These are phyloP conservation scores for Cygnus buccinator DNA, from an alignment of 2,113 vertebrate genomes.

Conservation along the genomic window DNA sequence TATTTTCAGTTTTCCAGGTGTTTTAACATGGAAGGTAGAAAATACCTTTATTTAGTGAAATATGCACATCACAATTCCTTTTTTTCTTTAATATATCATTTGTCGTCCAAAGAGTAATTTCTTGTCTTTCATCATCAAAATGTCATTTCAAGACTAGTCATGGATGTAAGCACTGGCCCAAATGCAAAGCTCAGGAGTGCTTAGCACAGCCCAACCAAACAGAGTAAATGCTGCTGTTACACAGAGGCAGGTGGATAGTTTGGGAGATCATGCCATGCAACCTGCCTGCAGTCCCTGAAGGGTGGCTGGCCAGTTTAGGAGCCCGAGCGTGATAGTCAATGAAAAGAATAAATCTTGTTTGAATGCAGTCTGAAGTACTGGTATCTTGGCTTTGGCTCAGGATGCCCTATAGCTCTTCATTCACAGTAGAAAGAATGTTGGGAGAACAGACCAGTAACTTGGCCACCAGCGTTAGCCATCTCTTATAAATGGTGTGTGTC, in stretches of 20 bases:
- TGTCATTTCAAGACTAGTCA: neutral
- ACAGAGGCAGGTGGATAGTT: neutral
- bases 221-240: neutral
- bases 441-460: neutral
- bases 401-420: neutral
- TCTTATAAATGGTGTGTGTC: neutral
- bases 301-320: neutral
- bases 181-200: neutral
- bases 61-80: neutral
- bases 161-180: neutral
- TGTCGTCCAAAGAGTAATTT: neutral
- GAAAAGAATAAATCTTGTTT: neutral
- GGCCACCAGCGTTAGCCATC: neutral
- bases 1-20: neutral
- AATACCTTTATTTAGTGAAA: neutral
- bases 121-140: neutral
- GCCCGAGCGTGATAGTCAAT: neutral
- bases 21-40: neutral
- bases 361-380: neutral
- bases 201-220: neutral
- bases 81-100: neutral
- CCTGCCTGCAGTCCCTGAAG: neutral
- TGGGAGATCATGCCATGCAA: neutral
- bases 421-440: neutral
- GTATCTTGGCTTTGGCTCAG: neutral